Conservation (phyloP, 2,113 vertebrate species). For the Thomomys bottae region DNA sequence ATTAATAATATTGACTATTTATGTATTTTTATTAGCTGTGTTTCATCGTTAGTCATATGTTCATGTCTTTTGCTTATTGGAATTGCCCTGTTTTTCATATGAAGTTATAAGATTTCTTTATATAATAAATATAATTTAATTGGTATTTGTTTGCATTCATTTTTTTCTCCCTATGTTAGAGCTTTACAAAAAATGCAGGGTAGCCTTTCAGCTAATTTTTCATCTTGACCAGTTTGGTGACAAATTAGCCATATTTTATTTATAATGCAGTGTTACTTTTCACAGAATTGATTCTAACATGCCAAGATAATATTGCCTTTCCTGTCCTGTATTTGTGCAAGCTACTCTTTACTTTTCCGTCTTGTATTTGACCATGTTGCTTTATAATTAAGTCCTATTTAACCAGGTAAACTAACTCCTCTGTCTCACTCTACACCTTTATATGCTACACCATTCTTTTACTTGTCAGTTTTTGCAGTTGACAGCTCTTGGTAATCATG, state of each 20-base stretch:
- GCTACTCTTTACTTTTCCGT: neutral
- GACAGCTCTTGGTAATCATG: neutral
- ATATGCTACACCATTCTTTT: neutral
- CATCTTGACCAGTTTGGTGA: slow-evolving; percentile 20
- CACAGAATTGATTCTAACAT: slow-evolving; percentile 20
- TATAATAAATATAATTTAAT: slow-evolving; percentile 77
- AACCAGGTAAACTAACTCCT: neutral
- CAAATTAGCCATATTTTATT: slow-evolving; percentile 11
- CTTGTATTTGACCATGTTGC: neutral
- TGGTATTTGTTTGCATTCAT: slow-evolving; percentile 53
- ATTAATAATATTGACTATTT: slow-evolving; percentile 56
- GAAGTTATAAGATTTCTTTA: slow-evolving; percentile 63
- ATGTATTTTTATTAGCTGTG: slow-evolving; percentile 51
- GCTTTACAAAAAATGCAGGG: slow-evolving; percentile 22
- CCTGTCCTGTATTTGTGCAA: neutral
- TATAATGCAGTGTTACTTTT: slow-evolving; percentile 32
- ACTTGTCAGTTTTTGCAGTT: slow-evolving; percentile 16
- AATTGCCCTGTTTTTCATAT: slow-evolving; percentile 73
- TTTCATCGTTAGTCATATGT: slow-evolving; percentile 61
- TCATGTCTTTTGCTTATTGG: slow-evolving; percentile 53
- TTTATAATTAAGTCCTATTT: slow-evolving; percentile 24
- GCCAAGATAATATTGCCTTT: neutral
- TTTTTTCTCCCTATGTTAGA: neutral
- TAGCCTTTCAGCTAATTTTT: slow-evolving; percentile 13
- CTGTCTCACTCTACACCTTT: neutral